Conservation (phyloP, 2,888 invertebrate genomes). For the Tyria jacobaeae region DNA sequence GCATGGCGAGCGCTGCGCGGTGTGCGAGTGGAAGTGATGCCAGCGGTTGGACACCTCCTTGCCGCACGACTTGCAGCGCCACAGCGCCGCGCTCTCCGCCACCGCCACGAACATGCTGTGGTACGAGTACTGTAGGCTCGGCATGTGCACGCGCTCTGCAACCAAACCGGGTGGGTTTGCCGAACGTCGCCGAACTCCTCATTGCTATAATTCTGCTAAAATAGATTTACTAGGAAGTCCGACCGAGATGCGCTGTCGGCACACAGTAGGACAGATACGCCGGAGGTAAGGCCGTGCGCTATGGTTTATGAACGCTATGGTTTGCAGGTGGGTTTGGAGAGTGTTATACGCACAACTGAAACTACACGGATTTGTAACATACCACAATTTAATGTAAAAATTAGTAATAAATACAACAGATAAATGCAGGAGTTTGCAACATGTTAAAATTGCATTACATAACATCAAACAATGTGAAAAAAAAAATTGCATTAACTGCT, state of each 20-base stretch:
- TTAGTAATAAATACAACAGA: slow-evolving; percentile 90
- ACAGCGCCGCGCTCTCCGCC: slow-evolving; percentile 90
- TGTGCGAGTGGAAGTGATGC: slow-evolving; percentile 95
- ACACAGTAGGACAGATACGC: slow-evolving; percentile 2
- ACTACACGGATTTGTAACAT: slow-evolving; percentile 88
- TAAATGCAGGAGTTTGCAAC: slow-evolving; percentile 89
- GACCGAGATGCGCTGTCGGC: not conserved
- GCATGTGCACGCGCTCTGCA: slow-evolving; percentile 69
- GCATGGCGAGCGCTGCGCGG: slow-evolving; percentile 92
- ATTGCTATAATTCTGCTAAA: not conserved
- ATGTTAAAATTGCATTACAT: slow-evolving; percentile 87
- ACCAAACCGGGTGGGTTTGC: slow-evolving; percentile 36
- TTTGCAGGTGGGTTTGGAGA: slow-evolving; percentile 70
- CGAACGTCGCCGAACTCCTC: slow-evolving; percentile 10
- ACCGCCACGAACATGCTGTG: slow-evolving; percentile 94
- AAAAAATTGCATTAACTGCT: slow-evolving; percentile 86
- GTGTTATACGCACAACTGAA: slow-evolving; percentile 81
- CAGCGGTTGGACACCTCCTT: slow-evolving; percentile 95
- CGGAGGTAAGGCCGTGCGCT: slow-evolving; percentile 28
- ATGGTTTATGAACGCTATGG: slow-evolving; percentile 51
- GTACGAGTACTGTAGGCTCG: slow-evolving; percentile 88
- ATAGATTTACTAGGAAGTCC: not conserved
- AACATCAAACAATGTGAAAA: slow-evolving; percentile 87
- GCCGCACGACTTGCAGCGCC: slow-evolving; percentile 93
- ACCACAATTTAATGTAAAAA: slow-evolving; percentile 91